Conservation (phyloP, 2,888 invertebrate genomes). For the Orchesellides sinensis region DNA sequence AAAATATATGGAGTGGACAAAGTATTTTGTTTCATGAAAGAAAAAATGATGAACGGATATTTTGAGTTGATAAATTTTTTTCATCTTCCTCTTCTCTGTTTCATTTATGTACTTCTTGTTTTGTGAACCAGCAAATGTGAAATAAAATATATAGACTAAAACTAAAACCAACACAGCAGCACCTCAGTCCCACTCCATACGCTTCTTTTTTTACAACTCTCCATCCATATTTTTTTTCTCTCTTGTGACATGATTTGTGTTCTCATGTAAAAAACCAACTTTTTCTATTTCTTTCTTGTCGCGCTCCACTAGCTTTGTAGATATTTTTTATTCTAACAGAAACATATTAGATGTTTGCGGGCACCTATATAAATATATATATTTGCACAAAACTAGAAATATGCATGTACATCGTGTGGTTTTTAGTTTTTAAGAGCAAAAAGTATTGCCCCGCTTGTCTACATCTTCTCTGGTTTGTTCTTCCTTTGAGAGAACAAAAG, state of each 20-base stretch:
- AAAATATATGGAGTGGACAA: too few species aligned
- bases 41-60: constrained; percentile 6
- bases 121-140: background rate
- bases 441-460: too few species aligned
- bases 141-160: background rate
- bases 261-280: constrained; percentile 49
- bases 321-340: too few species aligned
- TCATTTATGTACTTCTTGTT: too few species aligned
- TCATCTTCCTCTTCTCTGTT: background rate
- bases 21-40: background rate
- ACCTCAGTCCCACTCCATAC: background rate
- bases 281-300: constrained; percentile 31
- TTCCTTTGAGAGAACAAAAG: constrained; percentile 19
- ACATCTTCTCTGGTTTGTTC: background rate
- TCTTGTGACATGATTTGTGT: constrained; percentile 63
- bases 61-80: constrained; percentile 16
- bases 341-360: too few species aligned
- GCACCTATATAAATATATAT: too few species aligned
- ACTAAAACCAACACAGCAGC: background rate
- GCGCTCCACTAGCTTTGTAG: background rate
- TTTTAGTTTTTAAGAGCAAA: too few species aligned
- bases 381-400: too few species aligned
- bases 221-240: constrained; percentile 6
- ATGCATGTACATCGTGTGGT: too few species aligned
- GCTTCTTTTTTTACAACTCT: constrained; percentile 10